Percentiles rank a stretch among this genome's conserved stretches.
These are phyloP conservation scores for Malaclemys terrapin DNA, from an alignment of 2,113 vertebrate genomes.

Conservation along the genomic window DNA sequence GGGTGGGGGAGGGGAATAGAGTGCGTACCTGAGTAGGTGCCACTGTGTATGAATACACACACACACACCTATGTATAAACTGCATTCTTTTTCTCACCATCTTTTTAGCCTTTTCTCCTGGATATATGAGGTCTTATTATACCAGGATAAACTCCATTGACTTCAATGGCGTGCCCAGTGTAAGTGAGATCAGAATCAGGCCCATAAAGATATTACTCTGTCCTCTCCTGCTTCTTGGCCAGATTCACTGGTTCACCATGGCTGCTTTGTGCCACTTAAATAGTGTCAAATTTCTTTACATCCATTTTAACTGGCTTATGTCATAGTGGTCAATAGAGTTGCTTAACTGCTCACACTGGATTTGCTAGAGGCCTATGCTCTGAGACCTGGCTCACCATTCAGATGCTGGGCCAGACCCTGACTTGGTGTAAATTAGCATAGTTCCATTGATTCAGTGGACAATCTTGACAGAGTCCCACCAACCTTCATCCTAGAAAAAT, in stretches of 20 bases:
- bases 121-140: neutral
- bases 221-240: neutral
- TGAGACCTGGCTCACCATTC: neutral
- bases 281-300: slow-evolving; percentile 53
- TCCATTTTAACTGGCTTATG: slow-evolving; percentile 51
- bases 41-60: rapidly evolving
- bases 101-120: neutral
- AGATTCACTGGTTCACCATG: slow-evolving; percentile 34
- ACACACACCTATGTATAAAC: neutral
- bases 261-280: slow-evolving; percentile 41
- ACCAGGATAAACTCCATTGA: neutral
- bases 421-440: slow-evolving; percentile 1
- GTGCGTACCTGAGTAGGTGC: neutral
- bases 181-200: slow-evolving; percentile 34
- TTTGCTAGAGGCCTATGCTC: slow-evolving; percentile 46
- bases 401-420: slow-evolving; percentile 39
- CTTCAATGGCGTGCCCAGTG: neutral
- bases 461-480: slow-evolving; percentile 62
- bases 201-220: neutral
- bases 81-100: neutral
- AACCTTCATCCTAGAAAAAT: slow-evolving; percentile 64
- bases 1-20: neutral
- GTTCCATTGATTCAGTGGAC: slow-evolving; percentile 29
- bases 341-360: slow-evolving; percentile 6
- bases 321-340: slow-evolving; percentile 56